phyloP scores from a whole-genome alignment of 2,113 vertebrate genomes.

The Scomber colias region DNA sequence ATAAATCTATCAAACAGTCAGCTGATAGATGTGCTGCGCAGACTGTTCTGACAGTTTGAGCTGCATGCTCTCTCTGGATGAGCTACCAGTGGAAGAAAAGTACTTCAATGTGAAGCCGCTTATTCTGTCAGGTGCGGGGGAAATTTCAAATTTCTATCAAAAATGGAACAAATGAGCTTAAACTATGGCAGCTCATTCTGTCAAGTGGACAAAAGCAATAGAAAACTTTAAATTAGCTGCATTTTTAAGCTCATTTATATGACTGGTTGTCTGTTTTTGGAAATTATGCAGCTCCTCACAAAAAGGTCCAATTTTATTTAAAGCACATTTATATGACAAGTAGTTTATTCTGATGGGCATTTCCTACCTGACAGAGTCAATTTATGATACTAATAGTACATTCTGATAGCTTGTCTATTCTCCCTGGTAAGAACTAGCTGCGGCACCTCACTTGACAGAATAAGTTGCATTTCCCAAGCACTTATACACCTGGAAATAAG shows the following conservation, averaged over 20 bases:
- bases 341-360: constrained; percentile 40
- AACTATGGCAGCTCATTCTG: background rate
- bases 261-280: constrained; percentile 6
- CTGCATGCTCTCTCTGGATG: background rate
- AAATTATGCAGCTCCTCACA: constrained; percentile 6
- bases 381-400: background rate
- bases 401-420: constrained; percentile 2
- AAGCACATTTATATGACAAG: constrained; percentile 13
- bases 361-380: constrained; percentile 24
- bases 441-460: no score
- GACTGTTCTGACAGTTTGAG: constrained; percentile 12
- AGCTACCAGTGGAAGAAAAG: constrained; percentile 11
- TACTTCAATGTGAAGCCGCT: constrained; percentile 1
- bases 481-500: constrained; percentile 2
- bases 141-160: background rate
- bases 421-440: constrained; percentile 3
- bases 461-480: constrained; percentile 8
- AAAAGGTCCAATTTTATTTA: constrained; percentile 16
- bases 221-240: background rate
- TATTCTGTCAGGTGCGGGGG: constrained; percentile 14
- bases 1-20: constrained; percentile 8
- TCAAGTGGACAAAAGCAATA: constrained; percentile 15
- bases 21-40: background rate
- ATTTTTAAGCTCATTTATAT: background rate
- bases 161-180: constrained; percentile 11